Base-by-base conservation (phyloP, 2,113 vertebrate genomes). In the Indri indri region DNA sequence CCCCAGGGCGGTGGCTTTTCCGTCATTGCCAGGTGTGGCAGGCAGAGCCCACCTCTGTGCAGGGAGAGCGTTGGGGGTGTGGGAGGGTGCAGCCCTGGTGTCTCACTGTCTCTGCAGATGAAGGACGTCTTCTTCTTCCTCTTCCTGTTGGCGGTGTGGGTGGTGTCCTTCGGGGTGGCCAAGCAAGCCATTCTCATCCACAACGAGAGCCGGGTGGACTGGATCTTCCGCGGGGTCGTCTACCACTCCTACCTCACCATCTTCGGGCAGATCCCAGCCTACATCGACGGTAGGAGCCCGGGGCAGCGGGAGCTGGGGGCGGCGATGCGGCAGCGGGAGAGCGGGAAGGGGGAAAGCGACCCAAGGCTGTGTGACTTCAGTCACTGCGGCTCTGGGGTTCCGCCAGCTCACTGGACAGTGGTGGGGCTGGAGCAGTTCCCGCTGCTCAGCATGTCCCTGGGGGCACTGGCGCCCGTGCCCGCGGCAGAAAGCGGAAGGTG, bases 41-140 rank as follows among this genome's bases (percentile, higher is more conserved):
- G 27, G 30, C 34, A 2, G 65, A 8, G 27, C 32, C n/a, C 61
- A 3, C 34, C 40, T 47, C 47, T 5, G n/a, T 8, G 23, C 59
- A 8, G 1, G 34, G 47, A 17, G 14, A 1, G 3, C 0, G 0
- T 3, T 3, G 4, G 14, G 13, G 45, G 37, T 0, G 22, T 0
- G 1, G 1, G 12, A 3, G 18, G 8, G 52, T 45, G 50, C 32
- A 88, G 63, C 40, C 4, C 3, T 0, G 1, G 30, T 2, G 2
- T 8, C 74, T 3, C 71, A 42, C 87, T 79, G 30, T 63, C 77
- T 94, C 86, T 92, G 85, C 98, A 99, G 99, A 99, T 99, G 99
- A 99, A 99, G 98, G 99, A 99, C 12, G 98, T 99, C 98, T 99
- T 99, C 99, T 99, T 99, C 98, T 99, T 99, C 98, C 99, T 99